Conservation (phyloP, 1,140 invertebrate genomes). For the Hypothenemus hampei region DNA sequence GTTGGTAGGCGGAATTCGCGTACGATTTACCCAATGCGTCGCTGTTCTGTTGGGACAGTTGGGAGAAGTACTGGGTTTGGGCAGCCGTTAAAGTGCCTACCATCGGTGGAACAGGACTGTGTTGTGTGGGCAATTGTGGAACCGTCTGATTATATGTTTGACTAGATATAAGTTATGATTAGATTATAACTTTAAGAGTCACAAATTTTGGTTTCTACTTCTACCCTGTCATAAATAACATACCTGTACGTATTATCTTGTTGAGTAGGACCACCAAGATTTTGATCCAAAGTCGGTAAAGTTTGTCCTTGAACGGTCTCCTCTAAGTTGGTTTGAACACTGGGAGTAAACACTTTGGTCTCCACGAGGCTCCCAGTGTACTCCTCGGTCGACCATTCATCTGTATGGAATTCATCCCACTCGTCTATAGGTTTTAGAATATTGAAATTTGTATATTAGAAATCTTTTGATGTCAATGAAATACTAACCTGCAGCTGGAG, state of each 20-base stretch:
- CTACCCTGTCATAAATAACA: too few relatives aligned
- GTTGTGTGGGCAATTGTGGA: constrained; percentile 34
- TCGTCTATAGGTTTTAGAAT: constrained; percentile 31
- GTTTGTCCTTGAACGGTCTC: not conserved
- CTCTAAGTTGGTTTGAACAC: constrained; percentile 41
- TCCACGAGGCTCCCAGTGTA: constrained; percentile 89
- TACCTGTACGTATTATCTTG: constrained; percentile 17
- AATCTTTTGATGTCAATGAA: not conserved
- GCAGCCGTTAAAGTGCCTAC: constrained; percentile 56
- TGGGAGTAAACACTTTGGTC: constrained; percentile 90
- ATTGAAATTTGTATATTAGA: not conserved
- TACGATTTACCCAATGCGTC: constrained; percentile 36
- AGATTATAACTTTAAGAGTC: too few relatives aligned
- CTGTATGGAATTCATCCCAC: constrained; percentile 52
- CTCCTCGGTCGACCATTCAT: constrained; percentile 94
- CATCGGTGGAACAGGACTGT: constrained; percentile 37
- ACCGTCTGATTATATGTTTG: constrained; percentile 26
- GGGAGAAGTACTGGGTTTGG: constrained; percentile 67
- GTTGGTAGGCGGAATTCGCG: constrained; percentile 2
- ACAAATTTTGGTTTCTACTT: too few relatives aligned
- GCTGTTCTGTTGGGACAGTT: constrained; percentile 53
- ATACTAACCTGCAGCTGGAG: not conserved
- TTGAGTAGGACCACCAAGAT: not conserved
- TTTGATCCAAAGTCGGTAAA: not conserved
- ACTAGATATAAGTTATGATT: too few relatives aligned